Base-by-base conservation (phyloP, 2,888 invertebrate species). In the Brachypalpus laphriformis region DNA sequence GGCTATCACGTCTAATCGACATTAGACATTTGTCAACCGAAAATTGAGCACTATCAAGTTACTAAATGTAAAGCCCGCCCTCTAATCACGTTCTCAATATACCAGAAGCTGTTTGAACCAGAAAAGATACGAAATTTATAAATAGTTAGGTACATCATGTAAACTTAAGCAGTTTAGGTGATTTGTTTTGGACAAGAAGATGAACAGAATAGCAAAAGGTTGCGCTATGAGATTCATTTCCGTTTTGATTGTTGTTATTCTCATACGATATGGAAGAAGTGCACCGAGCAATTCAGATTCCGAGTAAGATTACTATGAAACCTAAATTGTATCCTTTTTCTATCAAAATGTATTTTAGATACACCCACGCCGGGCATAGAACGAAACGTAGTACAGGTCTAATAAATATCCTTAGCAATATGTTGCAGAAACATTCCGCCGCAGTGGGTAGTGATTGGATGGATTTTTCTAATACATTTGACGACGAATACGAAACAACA, bases 71-170 rank as follows among this genome's bases (percentile, higher is more conserved):
- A 65, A 71, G n/a, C 34, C 16, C 47, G 3, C n/a, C 45, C 51
- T 47, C 18, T 11, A 18, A 54, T 54, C 82, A 82, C 82, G 78
- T 82, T 82, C 59, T 54, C 51, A 20, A 61, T 66, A 61, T 8
- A 51, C 49, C 66, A 59, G 45, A 72, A 66, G 65, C 18, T 57
- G 54, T 57, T 75, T 68, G 51, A 81, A 1, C 28, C 16, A 49
- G 51, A 59, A 37, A 1, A n/a, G 8, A 8, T 25, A 28, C 20
- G 31, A 68, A 78, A 63, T 42, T 56, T 49, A 83, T 83, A 83
- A 72, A 65, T 61, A 72, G 22, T 61, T 8, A 72, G 25, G 40
- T 56, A 22, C 31, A 47, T 22, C n/a, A 37, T 16, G 9, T 9
- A 25, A 25, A 31, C 31, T 6, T 7, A 14, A 40, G 11, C 47